A percentile compares a stretch with the other conserved stretches of the same genome.
These are phyloP conservation scores for Tachysurus fulvidraco DNA, from an alignment of 2,113 vertebrate species.

Conservation along the genomic window DNA sequence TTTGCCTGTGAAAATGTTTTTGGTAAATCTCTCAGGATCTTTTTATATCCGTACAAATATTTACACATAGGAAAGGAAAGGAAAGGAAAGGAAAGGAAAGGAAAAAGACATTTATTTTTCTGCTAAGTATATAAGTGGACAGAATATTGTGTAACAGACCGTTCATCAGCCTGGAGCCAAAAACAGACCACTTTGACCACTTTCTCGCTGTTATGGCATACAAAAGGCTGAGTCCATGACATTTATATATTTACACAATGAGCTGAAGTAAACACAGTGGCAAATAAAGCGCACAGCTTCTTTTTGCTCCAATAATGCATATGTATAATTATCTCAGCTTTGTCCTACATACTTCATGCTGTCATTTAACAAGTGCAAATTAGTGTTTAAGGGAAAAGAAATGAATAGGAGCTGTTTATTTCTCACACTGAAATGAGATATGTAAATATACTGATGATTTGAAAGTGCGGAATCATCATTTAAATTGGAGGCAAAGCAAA, in stretches of 20 bases:
- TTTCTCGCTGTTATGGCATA: not conserved
- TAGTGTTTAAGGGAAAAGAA: conserved; percentile 21
- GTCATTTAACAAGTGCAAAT: not conserved
- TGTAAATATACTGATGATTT: conserved; percentile 29
- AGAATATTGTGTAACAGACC: conserved; percentile 16
- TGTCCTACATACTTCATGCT: not conserved
- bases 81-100: no score
- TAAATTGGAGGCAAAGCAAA: conserved; percentile 9
- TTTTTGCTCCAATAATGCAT: conserved; percentile 7
- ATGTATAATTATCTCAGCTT: conserved; percentile 26
- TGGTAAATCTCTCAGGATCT: not conserved
- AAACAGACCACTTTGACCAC: conserved; percentile 4
- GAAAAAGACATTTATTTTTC: no score
- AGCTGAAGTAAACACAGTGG: conserved; percentile 9
- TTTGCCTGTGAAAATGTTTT: not conserved
- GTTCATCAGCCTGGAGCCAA: conserved; percentile 17
- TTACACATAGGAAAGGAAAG: no score
- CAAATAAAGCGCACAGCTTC: not conserved
- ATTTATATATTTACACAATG: conserved; percentile 29
- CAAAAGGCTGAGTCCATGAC: not conserved
- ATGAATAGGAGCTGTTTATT: conserved; percentile 43
- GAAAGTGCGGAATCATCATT: conserved; percentile 34
- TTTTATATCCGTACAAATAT: no score
- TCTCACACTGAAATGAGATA: conserved; percentile 13
- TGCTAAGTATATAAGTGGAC: not conserved